Evolutionary conservation across 1,140 invertebrate genomes (phyloP), one percentile per base, ranked within the genome.

Genomic region (Myzus persicae): DNA sequence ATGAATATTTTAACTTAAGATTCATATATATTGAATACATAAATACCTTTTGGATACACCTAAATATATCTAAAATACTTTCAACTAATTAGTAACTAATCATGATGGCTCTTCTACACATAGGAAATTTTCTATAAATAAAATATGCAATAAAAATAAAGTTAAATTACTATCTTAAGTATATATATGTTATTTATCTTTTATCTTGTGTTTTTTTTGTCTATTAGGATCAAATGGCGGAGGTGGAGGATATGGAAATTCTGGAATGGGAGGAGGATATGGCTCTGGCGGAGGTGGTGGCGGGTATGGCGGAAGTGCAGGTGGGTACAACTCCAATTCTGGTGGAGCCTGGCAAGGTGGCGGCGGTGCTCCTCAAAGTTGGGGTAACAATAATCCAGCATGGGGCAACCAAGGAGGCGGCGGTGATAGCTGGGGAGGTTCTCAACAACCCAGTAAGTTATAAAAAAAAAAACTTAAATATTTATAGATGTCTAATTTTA

Each of bases 241-340:
- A 5, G 46, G 93, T 40, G 59, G 93, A 38, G 59, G 93, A 48
- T 91, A 94, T 59, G 94, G 93, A 85, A 93, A 93, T 93, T 94
- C 94, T 44, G 94, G 94, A 82, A 90, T 94, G 51, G 94, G 95
- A 89, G 94, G 95, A n/a, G 94, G 94, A 26, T 93, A 93, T 90
- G 94, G 94, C 48, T 91, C 90, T 31, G 94, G 94, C 59, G 84
- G 82, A 59, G 93, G 94, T 5, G 84, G 93, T 8, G 59, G 94
- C 51, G 94, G 94, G 14, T 91, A 89, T 90, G 93, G 94, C 1
- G 84, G 93, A 8, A 67, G 36, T 51, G 87, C 54, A 54, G 93
- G 91, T 90, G 85, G 84, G 22, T 92, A 92, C 67, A 93, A 92
- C 67, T 92, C 91, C 14, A 82, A 87, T 84, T n/a, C 51, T 54